Evolutionary conservation across 2,888 invertebrate genomes (phyloP), one percentile per base, ranked within the genome.

Genomic region (Dryobotodes eremita): DNA sequence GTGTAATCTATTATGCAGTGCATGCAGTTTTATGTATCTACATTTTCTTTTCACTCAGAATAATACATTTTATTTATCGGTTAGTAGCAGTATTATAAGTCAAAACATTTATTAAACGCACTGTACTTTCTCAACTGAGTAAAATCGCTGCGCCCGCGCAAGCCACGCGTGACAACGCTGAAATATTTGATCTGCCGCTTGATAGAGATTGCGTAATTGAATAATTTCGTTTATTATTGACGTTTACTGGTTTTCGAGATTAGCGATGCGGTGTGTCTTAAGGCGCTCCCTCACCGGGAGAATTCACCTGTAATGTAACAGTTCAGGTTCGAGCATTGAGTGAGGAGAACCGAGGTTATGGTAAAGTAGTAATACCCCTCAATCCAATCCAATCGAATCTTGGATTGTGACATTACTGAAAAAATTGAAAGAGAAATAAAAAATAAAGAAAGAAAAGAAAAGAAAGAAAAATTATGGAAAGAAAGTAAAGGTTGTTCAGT

Each of bases 91-190:
- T 36, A n/a, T 2, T 13, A 53, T 53, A 81, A 59, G 64, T 65
- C n/a, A 53, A 59, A 77, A 59, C 59, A 62, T 78, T 48, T 36
- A 68, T 74, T 66, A 64, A 83, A 87, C 79, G 80, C 85, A 87
- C 55, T 55, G 11, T n/a, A 86, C 88, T 89, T 88, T 86, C 89
- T 73, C 75, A 75, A 84, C 73, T 62, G 69, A 57, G 68, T 61
- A 77, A 84, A 83, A 76, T 73, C 46, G 71, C 46, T 69, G 79
- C 83, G 76, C 84, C 68, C 74, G 88, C 84, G 78, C 80, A 70
- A 81, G 75, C 89, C 89, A 93, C 93, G 94, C 94, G 93, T 93
- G 88, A 92, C 94, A 84, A 80, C 87, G 78, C 89, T 91, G 89
- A 92, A 92, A 91, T 91, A 85, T 92, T 92, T 90, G 90, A 89